These are phyloP conservation scores for Mormyrops boulengeri DNA, from an alignment of 2,797 vertebrate species.

Conservation along the genomic window DNA sequence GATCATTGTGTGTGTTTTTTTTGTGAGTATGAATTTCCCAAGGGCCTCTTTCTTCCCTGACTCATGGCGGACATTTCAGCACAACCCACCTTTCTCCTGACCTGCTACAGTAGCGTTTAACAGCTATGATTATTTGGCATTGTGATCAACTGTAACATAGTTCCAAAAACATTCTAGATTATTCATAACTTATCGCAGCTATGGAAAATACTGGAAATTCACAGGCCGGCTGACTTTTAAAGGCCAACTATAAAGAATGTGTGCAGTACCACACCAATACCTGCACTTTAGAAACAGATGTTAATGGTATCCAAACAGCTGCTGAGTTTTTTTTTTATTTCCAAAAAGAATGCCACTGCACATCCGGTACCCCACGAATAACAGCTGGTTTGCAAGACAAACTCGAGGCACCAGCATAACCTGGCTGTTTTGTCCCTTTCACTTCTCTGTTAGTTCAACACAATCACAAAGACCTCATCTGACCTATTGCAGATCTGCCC, in stretches of 20 bases:
- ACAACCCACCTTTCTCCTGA: background rate
- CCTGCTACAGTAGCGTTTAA: background rate
- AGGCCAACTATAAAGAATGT: background rate
- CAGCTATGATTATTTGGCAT: background rate
- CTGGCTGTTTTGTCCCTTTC: background rate
- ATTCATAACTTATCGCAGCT: background rate
- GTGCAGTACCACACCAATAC: background rate
- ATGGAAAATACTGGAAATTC: background rate
- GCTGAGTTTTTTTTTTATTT: too few species aligned
- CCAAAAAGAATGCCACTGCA: background rate
- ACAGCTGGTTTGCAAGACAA: background rate
- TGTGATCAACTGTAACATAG: background rate
- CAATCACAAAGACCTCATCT: background rate
- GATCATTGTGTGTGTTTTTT: background rate
- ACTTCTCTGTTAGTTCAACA: background rate
- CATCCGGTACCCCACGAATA: background rate
- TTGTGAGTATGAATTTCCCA: background rate
- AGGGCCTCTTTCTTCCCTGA: background rate
- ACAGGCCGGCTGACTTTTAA: background rate
- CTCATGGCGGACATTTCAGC: background rate
- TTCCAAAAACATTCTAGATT: background rate
- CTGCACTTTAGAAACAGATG: background rate
- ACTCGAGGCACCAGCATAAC: background rate
- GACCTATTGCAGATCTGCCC: constrained; percentile 74
- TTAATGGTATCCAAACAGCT: background rate